Base-by-base conservation (phyloP, 2,797 vertebrate genomes). In the Pseudochromis fuscus region DNA sequence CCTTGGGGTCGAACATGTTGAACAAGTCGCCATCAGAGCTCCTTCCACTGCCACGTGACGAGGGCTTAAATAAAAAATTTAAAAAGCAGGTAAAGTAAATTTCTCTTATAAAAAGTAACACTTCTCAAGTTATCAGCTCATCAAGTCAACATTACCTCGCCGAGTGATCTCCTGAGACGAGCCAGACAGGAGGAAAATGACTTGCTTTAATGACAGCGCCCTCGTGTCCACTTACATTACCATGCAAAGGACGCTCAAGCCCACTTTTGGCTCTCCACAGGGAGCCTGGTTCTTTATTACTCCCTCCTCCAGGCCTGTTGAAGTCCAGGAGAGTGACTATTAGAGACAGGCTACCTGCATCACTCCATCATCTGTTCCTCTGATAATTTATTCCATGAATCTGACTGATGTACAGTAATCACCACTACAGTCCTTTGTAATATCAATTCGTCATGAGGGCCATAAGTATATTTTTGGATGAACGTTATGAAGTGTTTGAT, bases 171-270 rank as follows among this genome's bases (percentile, higher is more conserved):
- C 25, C 46, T 38, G 24, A 24, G 49, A 16, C 1, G 1, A 42
- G 27, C 9, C 35, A 31, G n/a, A 33, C 13, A 46, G 56, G 2
- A 33, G 18, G 40, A 28, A 56, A 63, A 49, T 33, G 38, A 42
- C 9, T 9, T 28, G 49, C 30, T 46, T 37, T 53, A 61, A 71
- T 55, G 42, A 24, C 40, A 28, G 42, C n/a, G 25, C 50, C 31
- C 68, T 55, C 50, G 55, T 31, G 35, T 50, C 56, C 31, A 48
- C 51, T 56, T 48, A n/a, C 15, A 56, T 49, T 30, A 56, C 25
- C 57, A 49, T 19, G 7, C 42, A 49, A 9, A 35, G 23, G 4
- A 9, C 27, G 11, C 15, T 40, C 18, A 40, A 1, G 13, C 10
- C 40, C 33, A 27, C 45, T 23, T 45, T n/a, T n/a, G 10, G 25